phyloP scores from a whole-genome alignment of 2,888 invertebrate genomes.

The Tridacna gigas region DNA sequence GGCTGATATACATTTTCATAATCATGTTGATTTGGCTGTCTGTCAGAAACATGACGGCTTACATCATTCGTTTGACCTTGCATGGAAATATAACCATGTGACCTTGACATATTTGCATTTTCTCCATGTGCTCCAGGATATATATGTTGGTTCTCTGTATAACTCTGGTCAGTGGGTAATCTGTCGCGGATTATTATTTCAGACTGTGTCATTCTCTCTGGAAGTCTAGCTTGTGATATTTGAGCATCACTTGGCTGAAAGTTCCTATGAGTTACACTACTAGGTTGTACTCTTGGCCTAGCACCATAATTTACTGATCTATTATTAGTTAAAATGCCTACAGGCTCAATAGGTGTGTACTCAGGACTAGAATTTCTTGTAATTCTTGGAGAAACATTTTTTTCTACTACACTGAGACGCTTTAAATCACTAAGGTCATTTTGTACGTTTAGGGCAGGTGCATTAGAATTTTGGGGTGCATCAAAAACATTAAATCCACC shows the following conservation, averaged over 20 bases:
- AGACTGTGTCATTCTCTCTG: constrained; percentile 56
- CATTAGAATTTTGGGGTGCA: background rate
- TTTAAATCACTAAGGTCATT: background rate
- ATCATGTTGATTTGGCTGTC: constrained; percentile 34
- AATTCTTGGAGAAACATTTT: background rate
- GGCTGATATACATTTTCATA: constrained; percentile 55
- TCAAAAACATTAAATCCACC: constrained; percentile 6
- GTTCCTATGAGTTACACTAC: background rate
- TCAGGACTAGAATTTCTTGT: constrained; percentile 16
- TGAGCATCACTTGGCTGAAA: background rate
- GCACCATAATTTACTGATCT: constrained; percentile 22
- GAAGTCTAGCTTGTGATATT: constrained; percentile 22
- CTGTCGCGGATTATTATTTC: constrained; percentile 37
- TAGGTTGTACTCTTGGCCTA: constrained; percentile 23
- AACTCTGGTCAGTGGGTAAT: background rate
- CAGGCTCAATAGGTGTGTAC: background rate
- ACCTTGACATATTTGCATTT: background rate
- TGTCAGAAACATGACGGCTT: background rate
- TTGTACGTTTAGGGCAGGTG: background rate
- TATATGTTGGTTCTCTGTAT: background rate
- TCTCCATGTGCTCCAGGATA: background rate
- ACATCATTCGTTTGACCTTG: background rate
- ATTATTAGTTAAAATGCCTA: background rate
- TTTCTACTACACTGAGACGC: background rate
- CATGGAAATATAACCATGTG: background rate